These are phyloP conservation scores for Lycophotia porphyrea DNA, from an alignment of 2,888 invertebrate species.

Conservation along the genomic window DNA sequence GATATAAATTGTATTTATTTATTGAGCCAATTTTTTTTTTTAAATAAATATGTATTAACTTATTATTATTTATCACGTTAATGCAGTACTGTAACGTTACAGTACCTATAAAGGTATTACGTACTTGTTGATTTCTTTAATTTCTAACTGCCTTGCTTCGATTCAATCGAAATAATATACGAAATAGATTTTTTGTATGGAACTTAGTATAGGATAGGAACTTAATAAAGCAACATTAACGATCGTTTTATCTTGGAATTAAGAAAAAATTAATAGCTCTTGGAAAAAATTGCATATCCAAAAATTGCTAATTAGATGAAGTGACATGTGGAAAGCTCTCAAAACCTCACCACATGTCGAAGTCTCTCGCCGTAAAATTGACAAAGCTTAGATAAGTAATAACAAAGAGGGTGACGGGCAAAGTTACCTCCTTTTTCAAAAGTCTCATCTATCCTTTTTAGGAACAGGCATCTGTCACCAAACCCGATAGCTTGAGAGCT, in stretches of 20 bases:
- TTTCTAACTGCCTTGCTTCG: neutral
- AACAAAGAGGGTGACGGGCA: neutral
- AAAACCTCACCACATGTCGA: neutral
- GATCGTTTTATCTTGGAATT: neutral
- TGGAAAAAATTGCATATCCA: neutral
- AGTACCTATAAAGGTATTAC: neutral
- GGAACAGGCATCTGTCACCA: slow-evolving; percentile 24
- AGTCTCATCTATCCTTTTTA: neutral
- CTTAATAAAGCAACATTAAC: neutral
- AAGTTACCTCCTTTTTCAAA: neutral
- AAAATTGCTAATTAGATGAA: neutral
- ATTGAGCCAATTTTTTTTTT: too few relatives aligned
- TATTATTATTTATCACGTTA: neutral
- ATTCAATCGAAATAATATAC: neutral
- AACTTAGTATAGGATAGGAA: neutral
- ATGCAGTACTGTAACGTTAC: neutral
- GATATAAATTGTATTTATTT: too few relatives aligned
- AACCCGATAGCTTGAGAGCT: neutral
- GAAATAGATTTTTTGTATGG: too few relatives aligned
- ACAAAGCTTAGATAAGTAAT: slow-evolving; percentile 13
- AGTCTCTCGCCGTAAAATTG: neutral
- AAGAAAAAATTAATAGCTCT: neutral
- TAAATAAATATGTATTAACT: too few relatives aligned
- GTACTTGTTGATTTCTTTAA: neutral
- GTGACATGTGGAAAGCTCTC: neutral